A percentile compares a stretch with the other conserved stretches of the same genome.
phyloP scores from a whole-genome alignment of 2,888 invertebrate species.

The Cephus pygmeus region DNA sequence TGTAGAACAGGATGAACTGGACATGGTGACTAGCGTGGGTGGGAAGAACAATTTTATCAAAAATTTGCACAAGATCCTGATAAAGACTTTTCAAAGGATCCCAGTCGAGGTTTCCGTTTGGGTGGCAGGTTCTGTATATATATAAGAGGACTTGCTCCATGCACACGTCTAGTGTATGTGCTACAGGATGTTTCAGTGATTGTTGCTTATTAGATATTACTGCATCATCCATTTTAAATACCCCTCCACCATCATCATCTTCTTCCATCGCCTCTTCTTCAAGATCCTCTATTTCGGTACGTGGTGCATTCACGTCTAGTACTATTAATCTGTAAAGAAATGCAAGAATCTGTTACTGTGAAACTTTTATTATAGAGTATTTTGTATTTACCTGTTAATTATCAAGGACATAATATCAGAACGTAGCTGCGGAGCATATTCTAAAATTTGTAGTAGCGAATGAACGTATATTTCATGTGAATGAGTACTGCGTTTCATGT shows the following conservation, averaged over 20 bases:
- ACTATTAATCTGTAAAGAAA: conserved; percentile 44
- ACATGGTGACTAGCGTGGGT: conserved; percentile 85
- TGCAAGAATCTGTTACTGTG: conserved; percentile 6
- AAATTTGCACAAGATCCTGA: conserved; percentile 74
- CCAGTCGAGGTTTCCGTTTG: conserved; percentile 63
- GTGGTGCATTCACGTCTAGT: conserved; percentile 80
- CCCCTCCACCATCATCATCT: conserved; percentile 67
- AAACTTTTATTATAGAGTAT: not conserved
- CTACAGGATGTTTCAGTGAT: conserved; percentile 69
- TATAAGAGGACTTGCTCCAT: conserved; percentile 80
- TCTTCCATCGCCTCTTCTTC: conserved; percentile 64
- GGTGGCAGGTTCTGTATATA: conserved; percentile 72
- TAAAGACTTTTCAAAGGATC: conserved; percentile 67
- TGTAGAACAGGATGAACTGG: conserved; percentile 81
- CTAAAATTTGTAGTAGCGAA: conserved; percentile 81
- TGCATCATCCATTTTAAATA: conserved; percentile 65
- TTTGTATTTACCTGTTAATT: conserved; percentile 76
- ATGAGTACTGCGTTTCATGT: conserved; percentile 76
- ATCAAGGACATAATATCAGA: conserved; percentile 79
- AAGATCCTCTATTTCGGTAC: conserved; percentile 68
- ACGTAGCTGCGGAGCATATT: conserved; percentile 79
- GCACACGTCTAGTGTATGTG: conserved; percentile 80
- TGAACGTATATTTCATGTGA: conserved; percentile 80
- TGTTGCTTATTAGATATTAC: conserved; percentile 41
- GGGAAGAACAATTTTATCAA: conserved; percentile 84